A percentile compares a stretch with the other conserved stretches of the same genome.
Evolutionary conservation across 2,797 vertebrate species (phyloP).

Genomic region (Ciconia nigra): DNA sequence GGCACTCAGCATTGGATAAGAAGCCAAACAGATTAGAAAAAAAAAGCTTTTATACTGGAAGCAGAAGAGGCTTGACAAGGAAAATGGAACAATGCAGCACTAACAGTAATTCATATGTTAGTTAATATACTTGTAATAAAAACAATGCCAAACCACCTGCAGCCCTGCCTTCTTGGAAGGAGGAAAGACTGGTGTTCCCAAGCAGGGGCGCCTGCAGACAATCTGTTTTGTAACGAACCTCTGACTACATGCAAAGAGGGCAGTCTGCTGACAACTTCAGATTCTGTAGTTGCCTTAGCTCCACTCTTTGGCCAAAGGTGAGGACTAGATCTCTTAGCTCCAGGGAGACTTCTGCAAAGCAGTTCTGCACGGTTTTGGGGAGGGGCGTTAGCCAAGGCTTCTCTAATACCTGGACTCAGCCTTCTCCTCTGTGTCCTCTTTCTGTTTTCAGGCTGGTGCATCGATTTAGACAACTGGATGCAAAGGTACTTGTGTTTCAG

Average conservation of each 20-base stretch:
- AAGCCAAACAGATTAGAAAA: neutral
- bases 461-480: constrained; percentile 76
- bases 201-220: neutral
- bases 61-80: neutral
- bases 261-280: neutral
- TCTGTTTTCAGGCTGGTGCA: constrained; percentile 67
- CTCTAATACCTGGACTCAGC: neutral
- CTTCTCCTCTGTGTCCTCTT: neutral
- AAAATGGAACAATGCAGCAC: neutral
- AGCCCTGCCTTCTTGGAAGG: neutral
- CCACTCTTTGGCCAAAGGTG: neutral
- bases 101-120: neutral
- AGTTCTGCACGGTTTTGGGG: neutral
- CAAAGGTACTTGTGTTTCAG: constrained; percentile 65
- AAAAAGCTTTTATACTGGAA: neutral
- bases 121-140: neutral
- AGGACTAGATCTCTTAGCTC: neutral
- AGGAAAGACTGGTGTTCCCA: neutral
- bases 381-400: neutral
- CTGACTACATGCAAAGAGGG: neutral
- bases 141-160: accelerated
- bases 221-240: neutral
- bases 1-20: neutral
- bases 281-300: neutral
- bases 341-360: neutral